phyloP scores from a whole-genome alignment of 2,113 vertebrate species.

The Centropus unirufus region DNA sequence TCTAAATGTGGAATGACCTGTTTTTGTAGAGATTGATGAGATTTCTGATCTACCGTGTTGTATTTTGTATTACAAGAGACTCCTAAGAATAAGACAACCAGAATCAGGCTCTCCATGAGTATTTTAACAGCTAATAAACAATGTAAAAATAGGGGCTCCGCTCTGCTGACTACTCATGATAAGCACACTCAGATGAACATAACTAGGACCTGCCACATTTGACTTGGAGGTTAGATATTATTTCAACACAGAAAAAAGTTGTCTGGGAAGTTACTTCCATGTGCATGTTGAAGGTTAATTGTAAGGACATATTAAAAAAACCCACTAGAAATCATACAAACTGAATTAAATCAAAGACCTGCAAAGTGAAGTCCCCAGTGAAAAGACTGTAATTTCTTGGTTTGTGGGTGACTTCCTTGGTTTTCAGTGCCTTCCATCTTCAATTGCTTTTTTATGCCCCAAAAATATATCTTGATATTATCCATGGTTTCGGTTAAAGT shows the following conservation, averaged over 20 bases:
- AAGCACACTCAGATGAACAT: neutral
- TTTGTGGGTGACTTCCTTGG: neutral
- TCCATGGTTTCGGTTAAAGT: neutral
- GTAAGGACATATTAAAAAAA: neutral
- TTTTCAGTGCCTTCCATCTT: neutral
- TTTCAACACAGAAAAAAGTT: neutral
- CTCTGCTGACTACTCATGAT: accelerated
- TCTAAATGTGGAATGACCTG: neutral
- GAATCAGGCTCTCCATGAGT: neutral
- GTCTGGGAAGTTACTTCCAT: neutral
- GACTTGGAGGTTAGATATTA: neutral
- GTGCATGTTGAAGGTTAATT: neutral
- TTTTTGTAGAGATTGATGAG: neutral
- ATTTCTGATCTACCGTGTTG: neutral
- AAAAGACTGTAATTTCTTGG: neutral
- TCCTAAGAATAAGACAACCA: neutral
- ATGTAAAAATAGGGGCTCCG: neutral
- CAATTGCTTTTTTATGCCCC: neutral
- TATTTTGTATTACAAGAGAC: neutral
- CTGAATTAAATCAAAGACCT: neutral
- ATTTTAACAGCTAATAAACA: neutral
- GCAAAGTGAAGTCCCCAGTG: neutral
- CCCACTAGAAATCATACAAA: neutral
- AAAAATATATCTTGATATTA: neutral
- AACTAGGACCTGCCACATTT: neutral